These are phyloP conservation scores for Halotydeus destructor DNA, from an alignment of 1,140 invertebrate species.

Conservation along the genomic window DNA sequence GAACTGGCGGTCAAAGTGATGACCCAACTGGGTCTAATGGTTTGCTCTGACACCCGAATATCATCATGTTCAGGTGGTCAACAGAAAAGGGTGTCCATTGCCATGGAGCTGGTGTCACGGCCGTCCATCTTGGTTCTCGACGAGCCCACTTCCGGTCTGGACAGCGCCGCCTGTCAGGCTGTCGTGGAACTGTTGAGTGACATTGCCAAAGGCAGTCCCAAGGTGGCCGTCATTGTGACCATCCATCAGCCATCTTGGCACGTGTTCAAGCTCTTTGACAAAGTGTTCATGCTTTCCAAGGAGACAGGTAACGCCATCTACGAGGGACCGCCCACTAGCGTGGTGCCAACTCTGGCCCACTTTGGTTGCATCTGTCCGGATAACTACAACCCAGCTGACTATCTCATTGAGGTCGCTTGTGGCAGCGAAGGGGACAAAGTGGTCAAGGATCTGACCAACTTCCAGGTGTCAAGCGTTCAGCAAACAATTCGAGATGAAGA, in stretches of 20 bases:
- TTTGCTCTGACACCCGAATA: slow-evolving; percentile 4
- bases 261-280: slow-evolving; percentile 67
- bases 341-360: slow-evolving; percentile 48
- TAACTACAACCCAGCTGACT: slow-evolving; percentile 67
- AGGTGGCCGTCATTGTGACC: slow-evolving; percentile 48
- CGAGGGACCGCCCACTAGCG: slow-evolving; percentile 48
- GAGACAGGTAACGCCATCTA: slow-evolving; percentile 54
- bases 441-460: not conserved
- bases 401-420: slow-evolving; percentile 30
- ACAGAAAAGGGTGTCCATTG: slow-evolving; percentile 10
- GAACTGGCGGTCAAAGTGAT: too few relatives aligned
- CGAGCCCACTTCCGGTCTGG: slow-evolving; percentile 63
- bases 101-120: slow-evolving; percentile 7
- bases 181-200: slow-evolving; percentile 48
- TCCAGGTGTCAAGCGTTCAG: not conserved
- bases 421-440: slow-evolving; percentile 1
- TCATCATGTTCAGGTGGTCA: slow-evolving; percentile 4
- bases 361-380: slow-evolving; percentile 48
- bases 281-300: slow-evolving; percentile 46
- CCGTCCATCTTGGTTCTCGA: slow-evolving; percentile 25
- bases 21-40: slow-evolving; percentile 2
- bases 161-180: slow-evolving; percentile 54
- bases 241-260: slow-evolving; percentile 70
- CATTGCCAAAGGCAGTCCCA: slow-evolving; percentile 45
- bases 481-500: not conserved